These are phyloP conservation scores for Pygoscelis adeliae DNA, from an alignment of 2,113 vertebrate genomes.

Conservation along the genomic window DNA sequence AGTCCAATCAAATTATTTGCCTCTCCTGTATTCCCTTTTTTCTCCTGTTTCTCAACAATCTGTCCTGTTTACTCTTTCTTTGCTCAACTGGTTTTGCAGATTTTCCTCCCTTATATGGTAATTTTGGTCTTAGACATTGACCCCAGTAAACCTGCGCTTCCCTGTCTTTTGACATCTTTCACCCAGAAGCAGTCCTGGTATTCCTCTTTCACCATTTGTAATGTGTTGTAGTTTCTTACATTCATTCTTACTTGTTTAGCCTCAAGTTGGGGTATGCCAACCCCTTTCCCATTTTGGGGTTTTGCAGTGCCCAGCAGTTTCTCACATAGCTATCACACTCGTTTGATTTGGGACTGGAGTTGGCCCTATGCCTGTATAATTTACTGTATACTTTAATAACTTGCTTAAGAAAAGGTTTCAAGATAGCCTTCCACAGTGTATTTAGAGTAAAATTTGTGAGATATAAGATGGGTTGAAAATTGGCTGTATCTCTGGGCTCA, in stretches of 20 bases:
- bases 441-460: neutral
- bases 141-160: rapidly evolving
- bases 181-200: neutral
- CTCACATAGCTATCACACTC: neutral
- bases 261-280: neutral
- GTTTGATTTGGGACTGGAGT: neutral
- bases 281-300: neutral
- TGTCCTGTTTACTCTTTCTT: neutral
- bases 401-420: neutral
- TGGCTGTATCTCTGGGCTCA: neutral
- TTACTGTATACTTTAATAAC: neutral
- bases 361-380: neutral
- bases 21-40: neutral
- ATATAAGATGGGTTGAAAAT: neutral
- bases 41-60: neutral
- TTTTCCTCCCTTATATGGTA: neutral
- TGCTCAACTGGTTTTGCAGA: neutral
- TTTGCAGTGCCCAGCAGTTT: neutral
- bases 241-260: neutral
- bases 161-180: neutral
- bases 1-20: neutral
- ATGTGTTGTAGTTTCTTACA: neutral
- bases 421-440: neutral
- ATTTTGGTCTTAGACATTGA: neutral
- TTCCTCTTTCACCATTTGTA: neutral